Base-by-base conservation (phyloP, 2,888 invertebrate species). In the Gymnosoma rotundatum region DNA sequence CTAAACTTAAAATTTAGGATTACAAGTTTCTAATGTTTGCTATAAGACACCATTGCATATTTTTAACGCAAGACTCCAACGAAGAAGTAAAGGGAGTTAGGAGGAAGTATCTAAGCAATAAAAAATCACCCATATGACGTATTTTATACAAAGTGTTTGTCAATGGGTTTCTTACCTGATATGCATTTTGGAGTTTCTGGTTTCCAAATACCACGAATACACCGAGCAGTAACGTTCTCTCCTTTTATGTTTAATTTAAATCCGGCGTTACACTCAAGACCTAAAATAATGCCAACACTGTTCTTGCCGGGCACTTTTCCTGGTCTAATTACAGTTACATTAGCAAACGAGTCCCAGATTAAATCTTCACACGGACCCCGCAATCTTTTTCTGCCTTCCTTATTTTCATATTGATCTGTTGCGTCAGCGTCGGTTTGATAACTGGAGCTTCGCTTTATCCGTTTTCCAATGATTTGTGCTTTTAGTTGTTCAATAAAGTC, bases 181-280 rank as follows among this genome's bases (percentile, higher is more conserved):
- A 95, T 93, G 91, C 98, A 98, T 88, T 94, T 94, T 0, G 98
- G 97, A 87, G 95, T 95, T 83, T 94, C 94, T 0, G 97, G 97
- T 88, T 95, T 96, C 98, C 98, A 98, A 86, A 95, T 94, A 0
- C 98, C 97, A 84, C 96, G 94, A 4, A 95, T 95, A 90, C 98
- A 98, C 88, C 95, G 95, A 0, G 96, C 96, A 0, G 97, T 96
- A 4, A 94, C 94, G 89, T 97, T 97, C 73, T 93, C 93, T 21
- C 94, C 94, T 76, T 94, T 94, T 83, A 96, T 93, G 90, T 96
- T 97, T 5, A 96, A 92, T 14, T 95, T 95, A 88, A 96, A 97
- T 5, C 97, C 97, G 86, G 95, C 95, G 0, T 95, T 95, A 90
- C 97, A 97, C 0, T 95, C 95, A 50, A 97, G 94, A 87, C 95